Evolutionary conservation across 2,113 vertebrate species (phyloP).

Genomic region (Puffinus mauretanicus): DNA sequence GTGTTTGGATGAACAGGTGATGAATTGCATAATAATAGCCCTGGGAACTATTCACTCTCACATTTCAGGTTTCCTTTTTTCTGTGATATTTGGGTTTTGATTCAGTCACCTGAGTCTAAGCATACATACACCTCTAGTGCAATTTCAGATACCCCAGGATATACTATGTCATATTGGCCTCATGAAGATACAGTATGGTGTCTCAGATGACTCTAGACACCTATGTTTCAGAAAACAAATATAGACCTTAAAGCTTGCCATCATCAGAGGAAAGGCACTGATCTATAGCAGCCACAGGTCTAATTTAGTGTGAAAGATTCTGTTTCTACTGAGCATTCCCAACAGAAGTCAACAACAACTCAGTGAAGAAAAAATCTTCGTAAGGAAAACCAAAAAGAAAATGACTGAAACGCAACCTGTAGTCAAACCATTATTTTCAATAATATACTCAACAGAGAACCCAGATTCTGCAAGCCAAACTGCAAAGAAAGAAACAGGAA

Average conservation of each 20-base stretch:
- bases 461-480: not conserved
- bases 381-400: not conserved
- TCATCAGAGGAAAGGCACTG: not conserved
- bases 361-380: not conserved
- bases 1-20: not conserved
- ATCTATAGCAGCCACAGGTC: not conserved
- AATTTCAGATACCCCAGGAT: not conserved
- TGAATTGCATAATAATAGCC: not conserved
- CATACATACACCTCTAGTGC: not conserved
- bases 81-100: not conserved
- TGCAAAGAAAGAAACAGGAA: not conserved
- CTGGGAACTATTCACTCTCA: not conserved
- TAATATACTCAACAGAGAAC: not conserved
- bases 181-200: not conserved
- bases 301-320: not conserved
- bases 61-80: not conserved
- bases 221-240: not conserved
- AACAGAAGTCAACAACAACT: not conserved
- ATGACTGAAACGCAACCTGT: not conserved
- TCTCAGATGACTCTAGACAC: not conserved
- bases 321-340: not conserved
- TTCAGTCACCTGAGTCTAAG: not conserved
- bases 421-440: not conserved
- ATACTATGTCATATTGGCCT: not conserved
- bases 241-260: not conserved